These are phyloP conservation scores for Onychomys torridus DNA, from an alignment of 2,797 vertebrate genomes.

Conservation along the genomic window DNA sequence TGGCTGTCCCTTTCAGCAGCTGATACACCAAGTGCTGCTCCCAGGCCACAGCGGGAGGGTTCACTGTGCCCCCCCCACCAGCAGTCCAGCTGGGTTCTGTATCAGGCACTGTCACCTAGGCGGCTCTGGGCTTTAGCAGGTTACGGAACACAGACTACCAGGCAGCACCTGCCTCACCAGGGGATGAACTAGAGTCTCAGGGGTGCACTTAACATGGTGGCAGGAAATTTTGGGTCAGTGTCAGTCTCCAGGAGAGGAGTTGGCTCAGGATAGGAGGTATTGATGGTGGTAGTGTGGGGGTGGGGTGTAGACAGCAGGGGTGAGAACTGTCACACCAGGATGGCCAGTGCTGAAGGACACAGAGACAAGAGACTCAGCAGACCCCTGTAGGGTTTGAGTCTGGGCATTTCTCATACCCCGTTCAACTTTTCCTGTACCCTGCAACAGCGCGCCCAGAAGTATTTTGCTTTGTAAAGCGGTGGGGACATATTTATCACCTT, in stretches of 20 bases:
- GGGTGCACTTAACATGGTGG: rapidly evolving
- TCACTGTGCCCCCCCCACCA: no score
- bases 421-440: background rate
- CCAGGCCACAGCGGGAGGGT: background rate
- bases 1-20: no score
- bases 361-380: background rate
- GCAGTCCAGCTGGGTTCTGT: background rate
- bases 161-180: background rate
- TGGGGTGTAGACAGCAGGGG: no score
- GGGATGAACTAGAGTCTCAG: no score
- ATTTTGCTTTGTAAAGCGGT: background rate
- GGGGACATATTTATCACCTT: background rate
- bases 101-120: background rate
- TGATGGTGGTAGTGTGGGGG: no score
- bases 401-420: background rate
- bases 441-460: background rate
- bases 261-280: background rate
- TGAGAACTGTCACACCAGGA: background rate
- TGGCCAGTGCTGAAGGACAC: background rate
- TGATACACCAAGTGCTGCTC: background rate
- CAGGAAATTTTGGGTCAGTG: rapidly evolving
- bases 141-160: no score
- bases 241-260: background rate
- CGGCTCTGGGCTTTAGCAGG: background rate
- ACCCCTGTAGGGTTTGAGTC: background rate